phyloP scores from a whole-genome alignment of 2,888 invertebrate species.

The Proisotoma minuta region DNA sequence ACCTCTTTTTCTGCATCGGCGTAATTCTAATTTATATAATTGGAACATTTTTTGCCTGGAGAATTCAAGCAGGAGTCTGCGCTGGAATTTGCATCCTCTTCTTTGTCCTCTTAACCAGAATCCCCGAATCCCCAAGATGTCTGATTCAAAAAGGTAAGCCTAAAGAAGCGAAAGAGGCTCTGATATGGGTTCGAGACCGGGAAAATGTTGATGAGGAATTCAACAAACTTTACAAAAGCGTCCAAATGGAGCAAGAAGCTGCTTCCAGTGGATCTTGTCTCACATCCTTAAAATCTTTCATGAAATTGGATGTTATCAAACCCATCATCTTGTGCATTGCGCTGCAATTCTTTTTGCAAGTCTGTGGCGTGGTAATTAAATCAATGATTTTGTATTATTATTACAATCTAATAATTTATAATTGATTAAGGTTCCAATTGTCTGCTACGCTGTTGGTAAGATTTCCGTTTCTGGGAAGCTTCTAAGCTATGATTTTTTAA shows the following conservation, averaged over 20 bases:
- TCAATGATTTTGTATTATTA: too few species aligned
- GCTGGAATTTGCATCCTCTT: not conserved
- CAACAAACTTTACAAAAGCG: too few species aligned
- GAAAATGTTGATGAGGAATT: constrained; percentile 2
- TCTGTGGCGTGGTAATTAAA: constrained; percentile 23
- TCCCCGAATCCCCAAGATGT: constrained; percentile 7
- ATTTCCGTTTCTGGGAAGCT: too few species aligned
- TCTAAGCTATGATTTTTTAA: too few species aligned
- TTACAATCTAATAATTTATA: too few species aligned
- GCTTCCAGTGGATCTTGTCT: too few species aligned
- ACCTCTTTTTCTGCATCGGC: constrained; percentile 20
- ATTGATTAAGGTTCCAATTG: too few species aligned
- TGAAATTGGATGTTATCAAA: constrained; percentile 2
- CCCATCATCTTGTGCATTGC: constrained; percentile 13
- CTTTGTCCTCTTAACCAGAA: not conserved
- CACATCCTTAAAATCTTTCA: too few species aligned
- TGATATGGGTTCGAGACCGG: not conserved
- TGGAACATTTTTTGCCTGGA: constrained; percentile 13
- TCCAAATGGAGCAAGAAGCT: too few species aligned
- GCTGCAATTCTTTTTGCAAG: constrained; percentile 23
- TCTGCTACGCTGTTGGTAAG: constrained; percentile 27
- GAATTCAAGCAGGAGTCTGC: constrained; percentile 9
- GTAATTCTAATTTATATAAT: constrained; percentile 17
- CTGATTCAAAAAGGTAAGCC: not conserved
- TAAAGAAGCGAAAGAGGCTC: not conserved